Evolutionary conservation across 1,140 invertebrate genomes (phyloP).

Genomic region (Vanessa tameamea): DNA sequence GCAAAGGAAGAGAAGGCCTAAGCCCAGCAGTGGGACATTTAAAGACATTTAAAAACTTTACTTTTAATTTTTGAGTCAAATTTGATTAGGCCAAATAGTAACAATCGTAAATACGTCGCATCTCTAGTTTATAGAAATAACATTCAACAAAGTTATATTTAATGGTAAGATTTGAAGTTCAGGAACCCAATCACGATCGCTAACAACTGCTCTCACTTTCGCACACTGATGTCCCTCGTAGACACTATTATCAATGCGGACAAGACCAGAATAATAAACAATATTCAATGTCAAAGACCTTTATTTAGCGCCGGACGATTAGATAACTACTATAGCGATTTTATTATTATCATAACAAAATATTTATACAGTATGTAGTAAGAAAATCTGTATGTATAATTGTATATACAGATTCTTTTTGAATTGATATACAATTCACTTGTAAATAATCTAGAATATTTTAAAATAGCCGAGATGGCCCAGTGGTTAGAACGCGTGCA

Average conservation of each 20-base stretch:
- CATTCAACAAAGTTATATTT: background rate
- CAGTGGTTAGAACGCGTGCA: too few relatives aligned
- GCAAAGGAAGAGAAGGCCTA: too few relatives aligned
- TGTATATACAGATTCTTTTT: too few relatives aligned
- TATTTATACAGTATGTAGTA: background rate
- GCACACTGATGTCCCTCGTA: constrained; percentile 28
- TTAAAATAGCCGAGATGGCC: too few relatives aligned
- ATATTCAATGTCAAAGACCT: constrained; percentile 43
- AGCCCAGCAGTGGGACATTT: too few relatives aligned
- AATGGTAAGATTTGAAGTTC: background rate
- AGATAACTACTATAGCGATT: constrained; percentile 18
- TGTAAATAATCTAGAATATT: too few relatives aligned
- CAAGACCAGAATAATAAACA: constrained; percentile 39
- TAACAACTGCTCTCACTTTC: constrained; percentile 30
- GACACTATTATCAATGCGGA: constrained; percentile 32
- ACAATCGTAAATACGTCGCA: too few relatives aligned
- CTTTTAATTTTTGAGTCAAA: too few relatives aligned
- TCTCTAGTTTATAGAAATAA: background rate
- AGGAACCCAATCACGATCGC: background rate
- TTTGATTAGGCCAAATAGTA: too few relatives aligned
- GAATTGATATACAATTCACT: too few relatives aligned
- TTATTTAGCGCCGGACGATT: constrained; percentile 20
- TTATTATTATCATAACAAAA: constrained; percentile 7
- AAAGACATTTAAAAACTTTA: too few relatives aligned
- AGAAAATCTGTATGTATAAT: too few relatives aligned